Conservation (phyloP, 2,888 invertebrate genomes). For the Diarsia brunnea region DNA sequence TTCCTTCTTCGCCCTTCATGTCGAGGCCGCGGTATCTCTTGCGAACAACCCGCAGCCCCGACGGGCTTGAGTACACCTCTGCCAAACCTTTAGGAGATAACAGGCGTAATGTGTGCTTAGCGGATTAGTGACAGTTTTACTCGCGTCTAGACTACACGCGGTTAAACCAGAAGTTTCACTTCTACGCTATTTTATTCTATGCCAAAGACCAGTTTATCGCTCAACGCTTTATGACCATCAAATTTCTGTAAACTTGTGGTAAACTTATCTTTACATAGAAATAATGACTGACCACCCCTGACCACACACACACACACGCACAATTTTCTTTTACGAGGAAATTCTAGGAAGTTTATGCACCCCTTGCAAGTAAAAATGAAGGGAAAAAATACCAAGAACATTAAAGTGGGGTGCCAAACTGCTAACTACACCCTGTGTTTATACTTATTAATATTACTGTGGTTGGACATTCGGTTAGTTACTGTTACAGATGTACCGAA, state of each 20-base stretch:
- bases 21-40: too few relatives aligned
- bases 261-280: conserved; percentile 56
- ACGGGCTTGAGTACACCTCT: too few relatives aligned
- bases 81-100: too few relatives aligned
- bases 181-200: conserved; percentile 5
- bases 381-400: conserved; percentile 22
- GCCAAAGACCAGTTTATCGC: conserved; percentile 80
- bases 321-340: conserved; percentile 33
- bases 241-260: conserved; percentile 86
- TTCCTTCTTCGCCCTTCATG: too few relatives aligned
- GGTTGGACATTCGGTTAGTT: neutral
- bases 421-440: conserved; percentile 14
- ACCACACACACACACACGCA: conserved; percentile 13
- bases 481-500: neutral
- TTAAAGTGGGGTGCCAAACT: conserved; percentile 20
- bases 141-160: too few relatives aligned
- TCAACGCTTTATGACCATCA: conserved; percentile 87
- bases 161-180: too few relatives aligned
- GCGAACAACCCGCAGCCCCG: too few relatives aligned
- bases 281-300: conserved; percentile 45
- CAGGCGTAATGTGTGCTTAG: too few relatives aligned
- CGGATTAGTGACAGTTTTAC: too few relatives aligned
- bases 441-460: neutral
- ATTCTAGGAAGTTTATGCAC: conserved; percentile 10
- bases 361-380: conserved; percentile 12